Base-by-base conservation (phyloP, 2,113 vertebrate species). In the Hypomesus transpacificus region DNA sequence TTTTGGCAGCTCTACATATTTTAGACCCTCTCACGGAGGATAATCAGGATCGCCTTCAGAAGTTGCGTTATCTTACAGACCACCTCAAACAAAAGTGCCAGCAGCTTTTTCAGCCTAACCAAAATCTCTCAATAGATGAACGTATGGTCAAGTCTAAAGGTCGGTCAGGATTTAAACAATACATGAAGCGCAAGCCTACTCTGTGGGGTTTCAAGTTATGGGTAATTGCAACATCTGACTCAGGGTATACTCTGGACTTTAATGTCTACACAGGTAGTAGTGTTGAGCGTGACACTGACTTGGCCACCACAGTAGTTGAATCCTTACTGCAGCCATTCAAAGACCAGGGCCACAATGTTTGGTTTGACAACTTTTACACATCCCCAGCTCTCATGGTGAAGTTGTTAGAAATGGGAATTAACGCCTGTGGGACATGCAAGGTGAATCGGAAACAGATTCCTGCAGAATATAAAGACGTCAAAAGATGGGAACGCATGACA, bases 341-440 rank as follows among this genome's bases (percentile, higher is more conserved):
- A 50, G 65, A 22, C n/a, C 31, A 66, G 65, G 39, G 65, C n/a
- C 46, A 66, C 65, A 66, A 34, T 34, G 13, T 50, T 51, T 66
- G 65, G 65, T 66, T 66, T 66, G 65, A 51, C 39, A 66, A 66
- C 65, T 66, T 66, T 50, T 46, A 54, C 53, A 66, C 20, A 51
- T 66, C 46, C 18, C 16, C 65, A 18, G 65, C 65, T 4, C 65
- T 66, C 1, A 66, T 51, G 65, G n/a, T 50, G 18, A 50, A 18
- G 21, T 22, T 66, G 21, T 20, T 11, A 20, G 6, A 52, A 66
- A 11, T 66, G 7, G 65, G 65, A n/a, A 20, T 8, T 9, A 66
- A 66, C 50, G 31, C 65, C 17, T n/a, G 34, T 5, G 20, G 65
- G 14, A 17, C 31, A 17, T 4, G 14, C 17, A 18, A 50, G 34